These are phyloP conservation scores for Lathamus discolor DNA, from an alignment of 2,113 vertebrate genomes.

Conservation along the genomic window DNA sequence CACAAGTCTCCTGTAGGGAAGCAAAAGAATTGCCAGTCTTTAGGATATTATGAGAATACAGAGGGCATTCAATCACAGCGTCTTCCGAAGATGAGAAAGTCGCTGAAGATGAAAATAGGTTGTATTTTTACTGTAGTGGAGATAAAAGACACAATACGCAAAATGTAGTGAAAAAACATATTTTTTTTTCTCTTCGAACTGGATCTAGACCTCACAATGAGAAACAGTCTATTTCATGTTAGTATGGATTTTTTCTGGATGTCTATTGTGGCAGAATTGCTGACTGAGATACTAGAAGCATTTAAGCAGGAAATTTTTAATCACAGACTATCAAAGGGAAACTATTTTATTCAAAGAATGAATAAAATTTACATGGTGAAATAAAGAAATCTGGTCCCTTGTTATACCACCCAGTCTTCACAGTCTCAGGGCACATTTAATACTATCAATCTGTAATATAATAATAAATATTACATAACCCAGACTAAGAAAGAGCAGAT, in stretches of 20 bases:
- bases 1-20: neutral
- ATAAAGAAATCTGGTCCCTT: neutral
- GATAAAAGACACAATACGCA: neutral
- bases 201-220: neutral
- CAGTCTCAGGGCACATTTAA: neutral
- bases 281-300: neutral
- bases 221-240: neutral
- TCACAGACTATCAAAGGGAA: neutral
- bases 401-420: neutral
- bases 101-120: neutral
- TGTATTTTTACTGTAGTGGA: neutral
- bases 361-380: neutral
- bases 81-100: neutral
- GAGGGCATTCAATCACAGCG: neutral
- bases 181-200: neutral
- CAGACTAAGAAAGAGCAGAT: neutral
- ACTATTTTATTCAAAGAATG: neutral
- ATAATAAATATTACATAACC: neutral
- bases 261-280: neutral
- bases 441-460: neutral
- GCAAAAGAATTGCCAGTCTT: neutral
- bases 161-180: neutral
- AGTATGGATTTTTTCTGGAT: neutral
- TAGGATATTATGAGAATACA: constrained; percentile 17
- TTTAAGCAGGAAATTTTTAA: neutral